Evolutionary conservation across 2,888 invertebrate species (phyloP).

Genomic region (Lepidochitona cinerea): DNA sequence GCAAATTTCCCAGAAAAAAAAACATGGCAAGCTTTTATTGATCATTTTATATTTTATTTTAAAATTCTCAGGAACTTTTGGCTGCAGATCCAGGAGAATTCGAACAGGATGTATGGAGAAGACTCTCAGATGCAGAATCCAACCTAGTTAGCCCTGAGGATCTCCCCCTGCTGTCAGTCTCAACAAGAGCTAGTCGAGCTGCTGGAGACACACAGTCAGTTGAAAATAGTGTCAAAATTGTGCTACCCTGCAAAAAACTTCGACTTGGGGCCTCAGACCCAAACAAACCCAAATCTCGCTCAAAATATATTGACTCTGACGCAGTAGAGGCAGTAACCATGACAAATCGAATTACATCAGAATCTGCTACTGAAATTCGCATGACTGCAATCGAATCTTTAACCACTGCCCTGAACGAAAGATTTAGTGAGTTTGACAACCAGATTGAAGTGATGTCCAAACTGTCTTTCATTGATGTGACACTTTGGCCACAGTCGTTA

Average conservation of each 20-base stretch:
- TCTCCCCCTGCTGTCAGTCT: background rate
- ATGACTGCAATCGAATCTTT: background rate
- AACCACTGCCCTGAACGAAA: background rate
- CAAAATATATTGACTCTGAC: background rate
- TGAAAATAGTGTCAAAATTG: background rate
- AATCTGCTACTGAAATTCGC: background rate
- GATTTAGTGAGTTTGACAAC: background rate
- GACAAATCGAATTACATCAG: background rate
- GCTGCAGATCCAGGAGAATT: background rate
- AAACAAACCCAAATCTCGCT: background rate
- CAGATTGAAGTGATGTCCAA: background rate
- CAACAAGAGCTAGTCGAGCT: background rate
- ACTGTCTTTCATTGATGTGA: background rate
- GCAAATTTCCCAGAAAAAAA: background rate
- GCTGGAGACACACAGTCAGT: background rate
- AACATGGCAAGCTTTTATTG: background rate
- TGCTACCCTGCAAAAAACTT: background rate
- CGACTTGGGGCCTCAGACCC: background rate
- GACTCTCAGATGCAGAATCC: background rate
- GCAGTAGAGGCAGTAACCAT: background rate
- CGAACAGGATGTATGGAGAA: background rate
- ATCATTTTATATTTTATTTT: background rate
- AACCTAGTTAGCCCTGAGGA: background rate
- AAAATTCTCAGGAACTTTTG: background rate
- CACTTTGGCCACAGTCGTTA: background rate